These are phyloP conservation scores for Bombyx huttoni DNA, from an alignment of 2,888 invertebrate species.

Conservation along the genomic window DNA sequence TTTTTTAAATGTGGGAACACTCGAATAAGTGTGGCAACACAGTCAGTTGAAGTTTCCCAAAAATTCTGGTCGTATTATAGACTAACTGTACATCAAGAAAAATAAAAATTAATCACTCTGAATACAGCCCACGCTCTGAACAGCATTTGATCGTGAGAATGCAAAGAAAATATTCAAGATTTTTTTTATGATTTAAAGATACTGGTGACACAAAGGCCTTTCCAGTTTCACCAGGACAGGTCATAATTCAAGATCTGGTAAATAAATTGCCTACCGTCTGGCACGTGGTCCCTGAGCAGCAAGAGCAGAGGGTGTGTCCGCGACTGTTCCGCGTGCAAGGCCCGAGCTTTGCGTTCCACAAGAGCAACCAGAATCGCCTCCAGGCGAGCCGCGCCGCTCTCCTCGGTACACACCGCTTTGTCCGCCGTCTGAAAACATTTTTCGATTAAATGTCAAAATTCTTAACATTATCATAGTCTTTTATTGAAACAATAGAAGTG, in stretches of 20 bases:
- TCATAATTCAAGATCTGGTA: neutral
- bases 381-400: constrained; percentile 74
- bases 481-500: neutral
- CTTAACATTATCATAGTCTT: neutral
- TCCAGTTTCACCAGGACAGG: too few species aligned
- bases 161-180: too few species aligned
- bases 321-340: constrained; percentile 73
- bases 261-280: constrained; percentile 38
- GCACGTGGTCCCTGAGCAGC: constrained; percentile 53
- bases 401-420: constrained; percentile 81
- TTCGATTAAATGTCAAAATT: neutral
- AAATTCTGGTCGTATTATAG: too few species aligned
- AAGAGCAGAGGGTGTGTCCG: constrained; percentile 51
- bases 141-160: too few species aligned
- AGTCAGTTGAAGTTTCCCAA: too few species aligned
- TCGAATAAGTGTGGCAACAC: too few species aligned
- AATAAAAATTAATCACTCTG: too few species aligned
- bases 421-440: constrained; percentile 68
- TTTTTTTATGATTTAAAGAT: too few species aligned
- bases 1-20: too few species aligned
- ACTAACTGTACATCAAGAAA: too few species aligned
- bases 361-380: constrained; percentile 80
- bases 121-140: too few species aligned
- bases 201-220: too few species aligned
- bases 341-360: constrained; percentile 77